These are phyloP conservation scores for Rallus limicola DNA, from an alignment of 2,113 vertebrate genomes.

Conservation along the genomic window DNA sequence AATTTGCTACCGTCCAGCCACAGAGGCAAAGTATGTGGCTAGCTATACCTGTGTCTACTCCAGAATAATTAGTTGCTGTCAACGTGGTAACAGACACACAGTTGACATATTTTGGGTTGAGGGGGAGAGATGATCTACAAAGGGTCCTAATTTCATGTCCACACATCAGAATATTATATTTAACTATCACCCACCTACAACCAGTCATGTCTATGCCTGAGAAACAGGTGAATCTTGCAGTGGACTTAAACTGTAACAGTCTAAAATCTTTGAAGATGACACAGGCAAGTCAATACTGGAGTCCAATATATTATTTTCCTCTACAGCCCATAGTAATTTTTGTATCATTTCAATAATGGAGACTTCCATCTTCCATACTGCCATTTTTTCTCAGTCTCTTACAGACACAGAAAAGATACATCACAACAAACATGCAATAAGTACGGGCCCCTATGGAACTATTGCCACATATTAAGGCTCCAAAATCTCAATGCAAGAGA, in stretches of 20 bases:
- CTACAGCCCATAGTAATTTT: background rate
- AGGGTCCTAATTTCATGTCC: background rate
- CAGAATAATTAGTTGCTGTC: background rate
- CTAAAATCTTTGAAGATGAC: background rate
- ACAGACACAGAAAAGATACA: rapidly evolving
- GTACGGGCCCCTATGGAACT: background rate
- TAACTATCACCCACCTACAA: background rate
- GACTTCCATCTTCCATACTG: background rate
- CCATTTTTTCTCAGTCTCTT: background rate
- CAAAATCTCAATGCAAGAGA: background rate
- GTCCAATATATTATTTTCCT: background rate
- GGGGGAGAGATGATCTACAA: background rate
- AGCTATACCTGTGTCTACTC: too few relatives aligned
- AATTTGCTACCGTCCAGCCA: background rate
- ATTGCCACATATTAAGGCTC: background rate
- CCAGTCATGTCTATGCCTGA: background rate
- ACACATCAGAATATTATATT: background rate
- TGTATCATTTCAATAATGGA: background rate
- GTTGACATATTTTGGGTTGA: background rate
- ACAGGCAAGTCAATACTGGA: background rate
- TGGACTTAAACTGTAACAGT: background rate
- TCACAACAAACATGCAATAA: background rate
- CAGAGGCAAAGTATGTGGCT: background rate
- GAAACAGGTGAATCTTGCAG: background rate
- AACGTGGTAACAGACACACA: background rate